Percentiles rank a stretch among this genome's conserved stretches.
Evolutionary conservation across 2,888 invertebrate genomes (phyloP).

Genomic region (Pecten maximus): DNA sequence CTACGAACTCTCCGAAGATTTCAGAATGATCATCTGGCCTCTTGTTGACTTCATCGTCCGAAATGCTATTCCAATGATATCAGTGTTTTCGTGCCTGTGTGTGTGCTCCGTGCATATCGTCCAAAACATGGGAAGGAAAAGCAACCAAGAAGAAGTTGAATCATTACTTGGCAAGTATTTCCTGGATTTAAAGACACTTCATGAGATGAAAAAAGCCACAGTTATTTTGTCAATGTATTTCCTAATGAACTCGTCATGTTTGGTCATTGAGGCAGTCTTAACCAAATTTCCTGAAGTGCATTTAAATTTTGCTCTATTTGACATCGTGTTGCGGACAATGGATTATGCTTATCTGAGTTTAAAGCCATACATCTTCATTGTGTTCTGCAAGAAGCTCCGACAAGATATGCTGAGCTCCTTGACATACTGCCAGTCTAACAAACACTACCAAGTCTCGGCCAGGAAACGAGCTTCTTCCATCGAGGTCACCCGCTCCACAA

Average conservation of each 20-base stretch:
- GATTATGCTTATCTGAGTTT: slow-evolving; percentile 48
- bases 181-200: slow-evolving; percentile 70
- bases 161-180: slow-evolving; percentile 71
- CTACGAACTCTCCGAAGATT: slow-evolving; percentile 71
- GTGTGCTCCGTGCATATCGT: slow-evolving; percentile 62
- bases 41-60: slow-evolving; percentile 72
- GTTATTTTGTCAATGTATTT: slow-evolving; percentile 53
- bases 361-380: slow-evolving; percentile 46
- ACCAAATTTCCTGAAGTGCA: background rate
- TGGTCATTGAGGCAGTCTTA: background rate
- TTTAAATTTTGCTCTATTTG: slow-evolving; percentile 22
- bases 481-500: slow-evolving; percentile 53
- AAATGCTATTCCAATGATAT: slow-evolving; percentile 72
- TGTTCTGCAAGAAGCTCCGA: slow-evolving; percentile 40
- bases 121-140: slow-evolving; percentile 40
- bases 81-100: slow-evolving; percentile 59
- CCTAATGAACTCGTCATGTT: slow-evolving; percentile 25
- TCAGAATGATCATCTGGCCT: slow-evolving; percentile 76
- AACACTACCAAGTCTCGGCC: background rate
- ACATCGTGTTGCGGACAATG: slow-evolving; percentile 21
- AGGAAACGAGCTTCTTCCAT: slow-evolving; percentile 35
- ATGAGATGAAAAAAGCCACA: slow-evolving; percentile 64
- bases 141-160: slow-evolving; percentile 54
- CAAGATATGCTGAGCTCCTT: background rate
- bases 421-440: background rate